Conservation (phyloP, 2,797 vertebrate species). For the Sciurus vulgaris region DNA sequence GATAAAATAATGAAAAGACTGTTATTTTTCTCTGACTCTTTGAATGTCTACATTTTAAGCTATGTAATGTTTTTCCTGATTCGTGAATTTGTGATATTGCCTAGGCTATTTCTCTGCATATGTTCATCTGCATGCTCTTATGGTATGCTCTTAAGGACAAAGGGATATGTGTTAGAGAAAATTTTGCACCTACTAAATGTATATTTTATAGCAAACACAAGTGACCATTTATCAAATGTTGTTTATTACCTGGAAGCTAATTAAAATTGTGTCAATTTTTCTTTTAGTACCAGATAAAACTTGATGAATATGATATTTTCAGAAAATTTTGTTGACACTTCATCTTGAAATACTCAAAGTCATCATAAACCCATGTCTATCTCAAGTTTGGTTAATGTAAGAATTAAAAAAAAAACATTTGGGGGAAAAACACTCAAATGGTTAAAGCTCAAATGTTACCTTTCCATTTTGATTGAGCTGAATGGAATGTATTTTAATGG, state of each 20-base stretch:
- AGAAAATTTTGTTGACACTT: constrained; percentile 47
- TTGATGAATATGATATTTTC: constrained; percentile 26
- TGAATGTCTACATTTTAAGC: neutral
- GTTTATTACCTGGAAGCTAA: neutral
- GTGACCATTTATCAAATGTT: neutral
- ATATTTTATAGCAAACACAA: constrained; percentile 38
- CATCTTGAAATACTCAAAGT: constrained; percentile 33
- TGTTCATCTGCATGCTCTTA: neutral
- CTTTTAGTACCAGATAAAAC: neutral
- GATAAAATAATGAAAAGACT: neutral
- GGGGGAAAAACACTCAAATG: neutral
- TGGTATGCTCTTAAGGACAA: neutral
- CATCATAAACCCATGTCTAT: neutral
- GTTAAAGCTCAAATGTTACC: constrained; percentile 53
- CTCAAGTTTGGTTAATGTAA: constrained; percentile 4
- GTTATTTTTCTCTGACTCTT: neutral
- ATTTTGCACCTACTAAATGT: neutral
- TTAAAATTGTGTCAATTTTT: constrained; percentile 51
- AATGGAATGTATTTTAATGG: constrained; percentile 45
- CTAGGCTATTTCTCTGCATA: neutral
- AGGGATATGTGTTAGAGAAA: neutral
- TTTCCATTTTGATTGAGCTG: constrained; percentile 58
- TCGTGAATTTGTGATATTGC: neutral
- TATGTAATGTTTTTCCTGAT: neutral
- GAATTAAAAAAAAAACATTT: constrained; percentile 62